Percentiles rank a stretch among this genome's conserved stretches.
Evolutionary conservation across 1,140 invertebrate species (phyloP).

Genomic region (Drosophila auraria): DNA sequence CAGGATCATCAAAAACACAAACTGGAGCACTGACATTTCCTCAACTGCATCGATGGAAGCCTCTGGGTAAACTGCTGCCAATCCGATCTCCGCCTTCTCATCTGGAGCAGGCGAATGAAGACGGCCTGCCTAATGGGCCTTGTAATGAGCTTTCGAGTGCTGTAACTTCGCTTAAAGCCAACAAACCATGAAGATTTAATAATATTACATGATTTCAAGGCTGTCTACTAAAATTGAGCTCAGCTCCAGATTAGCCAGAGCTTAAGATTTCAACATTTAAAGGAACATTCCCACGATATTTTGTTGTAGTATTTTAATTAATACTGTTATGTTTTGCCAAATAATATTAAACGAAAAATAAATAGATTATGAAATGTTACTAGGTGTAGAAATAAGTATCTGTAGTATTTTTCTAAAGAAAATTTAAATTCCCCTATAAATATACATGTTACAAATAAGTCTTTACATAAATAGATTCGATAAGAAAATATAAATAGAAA

Average conservation of each 20-base stretch:
- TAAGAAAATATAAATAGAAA: no score
- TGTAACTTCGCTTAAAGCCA: slow-evolving; percentile 24
- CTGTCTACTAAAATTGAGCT: background rate
- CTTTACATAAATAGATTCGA: background rate
- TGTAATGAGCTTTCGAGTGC: slow-evolving; percentile 33
- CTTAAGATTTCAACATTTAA: background rate
- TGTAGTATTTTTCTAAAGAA: no score
- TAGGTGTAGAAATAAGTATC: no score
- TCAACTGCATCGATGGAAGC: slow-evolving; percentile 28
- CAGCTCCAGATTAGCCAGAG: background rate
- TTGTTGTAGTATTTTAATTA: no score
- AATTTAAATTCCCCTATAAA: no score
- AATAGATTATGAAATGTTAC: no score
- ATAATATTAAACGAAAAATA: no score
- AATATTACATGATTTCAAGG: slow-evolving; percentile 21
- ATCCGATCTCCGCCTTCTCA: background rate
- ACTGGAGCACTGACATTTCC: slow-evolving; percentile 35
- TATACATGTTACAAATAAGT: background rate
- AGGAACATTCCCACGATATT: no score
- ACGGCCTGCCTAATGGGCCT: slow-evolving; percentile 47
- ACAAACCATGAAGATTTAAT: slow-evolving; percentile 34
- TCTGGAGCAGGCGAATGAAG: background rate
- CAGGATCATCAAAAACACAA: slow-evolving; percentile 40
- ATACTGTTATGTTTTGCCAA: no score
- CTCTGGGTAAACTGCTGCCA: slow-evolving; percentile 28